Evolutionary conservation across 2,113 vertebrate species (phyloP).

Genomic region (Plotosus lineatus): DNA sequence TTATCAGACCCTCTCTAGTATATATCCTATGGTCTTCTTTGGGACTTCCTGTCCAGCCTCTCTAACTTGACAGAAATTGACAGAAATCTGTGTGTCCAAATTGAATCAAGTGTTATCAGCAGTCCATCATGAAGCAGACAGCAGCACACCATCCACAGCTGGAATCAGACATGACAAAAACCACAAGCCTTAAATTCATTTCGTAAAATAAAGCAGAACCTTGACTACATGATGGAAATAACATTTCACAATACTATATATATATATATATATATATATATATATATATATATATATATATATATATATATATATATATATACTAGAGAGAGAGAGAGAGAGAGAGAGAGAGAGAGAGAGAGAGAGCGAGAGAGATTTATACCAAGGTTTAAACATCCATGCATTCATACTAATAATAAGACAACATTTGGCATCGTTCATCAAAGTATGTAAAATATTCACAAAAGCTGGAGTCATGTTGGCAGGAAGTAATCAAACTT

Average conservation of each 20-base stretch:
- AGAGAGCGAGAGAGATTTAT: not conserved
- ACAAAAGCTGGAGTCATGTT: slow-evolving; percentile 39
- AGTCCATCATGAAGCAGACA: slow-evolving; percentile 22
- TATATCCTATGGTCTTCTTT: not conserved
- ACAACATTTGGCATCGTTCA: not conserved
- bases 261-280: not conserved
- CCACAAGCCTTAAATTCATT: slow-evolving; percentile 10
- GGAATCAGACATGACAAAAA: slow-evolving; percentile 11
- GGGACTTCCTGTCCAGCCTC: slow-evolving; percentile 34
- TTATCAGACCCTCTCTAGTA: not conserved
- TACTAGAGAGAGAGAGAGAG: no score
- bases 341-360: no score
- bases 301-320: no score
- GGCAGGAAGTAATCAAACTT: slow-evolving; percentile 62
- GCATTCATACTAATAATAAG: not conserved
- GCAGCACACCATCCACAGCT: slow-evolving; percentile 21
- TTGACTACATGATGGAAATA: not conserved
- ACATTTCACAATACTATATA: not conserved
- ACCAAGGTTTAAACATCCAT: not conserved
- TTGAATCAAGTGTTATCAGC: slow-evolving; percentile 44
- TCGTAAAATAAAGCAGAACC: slow-evolving; percentile 12
- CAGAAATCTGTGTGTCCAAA: slow-evolving; percentile 43
- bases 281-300: no score
- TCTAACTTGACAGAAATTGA: slow-evolving; percentile 46
- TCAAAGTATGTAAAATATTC: slow-evolving; percentile 49